Conservation (phyloP, 2,113 vertebrate species). For the Tympanuchus pallidicinctus region DNA sequence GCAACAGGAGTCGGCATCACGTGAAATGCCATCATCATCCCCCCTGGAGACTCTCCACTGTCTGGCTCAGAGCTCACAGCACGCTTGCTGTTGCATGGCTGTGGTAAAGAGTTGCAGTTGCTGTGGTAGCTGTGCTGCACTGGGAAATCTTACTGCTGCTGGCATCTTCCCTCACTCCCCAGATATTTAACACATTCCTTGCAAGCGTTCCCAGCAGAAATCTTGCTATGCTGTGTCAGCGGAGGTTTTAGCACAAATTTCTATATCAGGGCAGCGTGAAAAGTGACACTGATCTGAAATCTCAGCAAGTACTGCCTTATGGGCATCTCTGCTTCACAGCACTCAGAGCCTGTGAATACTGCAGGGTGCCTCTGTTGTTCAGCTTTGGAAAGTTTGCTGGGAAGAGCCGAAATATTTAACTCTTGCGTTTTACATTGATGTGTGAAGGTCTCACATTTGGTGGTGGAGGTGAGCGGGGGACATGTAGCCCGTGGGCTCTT, state of each 20-base stretch:
- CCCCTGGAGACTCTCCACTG: neutral
- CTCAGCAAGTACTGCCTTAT: neutral
- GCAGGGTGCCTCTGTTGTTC: neutral
- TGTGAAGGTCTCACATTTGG: neutral
- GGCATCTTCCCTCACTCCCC: slow-evolving; percentile 16
- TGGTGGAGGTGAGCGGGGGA: neutral
- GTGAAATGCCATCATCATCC: slow-evolving; percentile 36
- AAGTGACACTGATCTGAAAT: slow-evolving; percentile 1
- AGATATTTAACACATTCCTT: slow-evolving; percentile 62
- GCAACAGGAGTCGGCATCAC: neutral
- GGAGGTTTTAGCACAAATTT: neutral
- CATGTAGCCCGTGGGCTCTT: accelerated
- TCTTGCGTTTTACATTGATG: neutral
- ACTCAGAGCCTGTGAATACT: neutral
- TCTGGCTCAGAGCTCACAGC: neutral
- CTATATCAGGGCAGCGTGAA: neutral
- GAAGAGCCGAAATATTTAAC: neutral
- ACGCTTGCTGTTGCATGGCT: neutral
- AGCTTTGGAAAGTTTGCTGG: neutral
- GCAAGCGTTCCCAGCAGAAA: neutral
- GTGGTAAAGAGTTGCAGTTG: slow-evolving; percentile 30
- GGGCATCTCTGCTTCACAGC: neutral
- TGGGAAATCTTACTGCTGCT: slow-evolving; percentile 17
- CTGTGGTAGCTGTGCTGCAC: neutral
- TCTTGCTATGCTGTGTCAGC: neutral